These are phyloP conservation scores for Hemaris fuciformis DNA, from an alignment of 2,888 invertebrate genomes.

Conservation along the genomic window DNA sequence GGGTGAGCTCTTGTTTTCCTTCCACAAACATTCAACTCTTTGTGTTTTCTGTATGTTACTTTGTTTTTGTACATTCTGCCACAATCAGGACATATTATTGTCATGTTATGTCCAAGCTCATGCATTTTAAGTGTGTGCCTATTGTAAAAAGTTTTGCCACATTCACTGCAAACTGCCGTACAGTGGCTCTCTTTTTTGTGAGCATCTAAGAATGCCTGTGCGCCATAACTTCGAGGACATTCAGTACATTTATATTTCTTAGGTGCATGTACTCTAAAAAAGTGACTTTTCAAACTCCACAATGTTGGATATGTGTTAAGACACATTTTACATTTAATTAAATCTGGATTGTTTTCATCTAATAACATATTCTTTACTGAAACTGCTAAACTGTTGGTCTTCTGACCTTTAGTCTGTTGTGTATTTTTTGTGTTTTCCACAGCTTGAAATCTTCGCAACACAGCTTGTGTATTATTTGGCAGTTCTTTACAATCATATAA, in stretches of 20 bases:
- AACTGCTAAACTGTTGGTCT: conserved; percentile 14
- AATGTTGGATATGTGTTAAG: conserved; percentile 42
- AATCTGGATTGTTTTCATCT: conserved; percentile 35
- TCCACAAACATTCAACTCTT: conserved; percentile 54
- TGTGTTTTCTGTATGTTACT: conserved; percentile 57
- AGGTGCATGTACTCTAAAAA: conserved; percentile 52
- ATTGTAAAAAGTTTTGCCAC: conserved; percentile 57
- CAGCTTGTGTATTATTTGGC: conserved; percentile 28
- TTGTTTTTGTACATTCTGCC: conserved; percentile 63
- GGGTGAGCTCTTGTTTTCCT: conserved; percentile 50
- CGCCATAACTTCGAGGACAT: conserved; percentile 49
- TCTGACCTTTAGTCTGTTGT: conserved; percentile 17
- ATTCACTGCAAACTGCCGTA: conserved; percentile 50
- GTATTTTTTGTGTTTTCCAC: conserved; percentile 27
- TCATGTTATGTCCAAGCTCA: conserved; percentile 49
- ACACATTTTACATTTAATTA: conserved; percentile 53
- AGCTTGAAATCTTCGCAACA: conserved; percentile 35
- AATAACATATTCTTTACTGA: conserved; percentile 40
- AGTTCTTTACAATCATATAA: conserved; percentile 42
- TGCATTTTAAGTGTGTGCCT: conserved; percentile 55
- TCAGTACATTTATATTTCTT: conserved; percentile 49
- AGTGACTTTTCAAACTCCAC: conserved; percentile 52
- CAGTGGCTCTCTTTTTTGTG: conserved; percentile 53
- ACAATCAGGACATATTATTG: conserved; percentile 57
- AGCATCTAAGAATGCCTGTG: conserved; percentile 37